Evolutionary conservation across 2,113 vertebrate genomes (phyloP).

Genomic region (Heliornis fulica): DNA sequence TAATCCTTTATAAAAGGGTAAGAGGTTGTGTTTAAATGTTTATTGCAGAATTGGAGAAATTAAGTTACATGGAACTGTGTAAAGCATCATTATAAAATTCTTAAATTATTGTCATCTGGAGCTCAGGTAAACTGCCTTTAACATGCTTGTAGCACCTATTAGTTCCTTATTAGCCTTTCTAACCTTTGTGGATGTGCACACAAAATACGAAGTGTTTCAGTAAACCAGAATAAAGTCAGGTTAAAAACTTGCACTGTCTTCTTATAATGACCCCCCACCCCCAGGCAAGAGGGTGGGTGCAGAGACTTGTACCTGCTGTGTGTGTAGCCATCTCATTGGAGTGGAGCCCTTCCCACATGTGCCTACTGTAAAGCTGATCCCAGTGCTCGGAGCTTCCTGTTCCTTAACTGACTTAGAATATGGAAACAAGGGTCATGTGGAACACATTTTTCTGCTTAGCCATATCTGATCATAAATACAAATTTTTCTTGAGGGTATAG

Average conservation of each 20-base stretch:
- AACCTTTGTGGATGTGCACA: not conserved
- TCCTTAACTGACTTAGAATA: fast-evolving
- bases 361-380: not conserved
- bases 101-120: not conserved
- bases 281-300: not conserved
- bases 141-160: not conserved
- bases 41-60: not conserved
- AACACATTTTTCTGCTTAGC: not conserved
- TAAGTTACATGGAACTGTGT: not conserved
- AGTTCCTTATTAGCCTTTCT: not conserved
- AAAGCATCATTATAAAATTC: not conserved
- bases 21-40: not conserved
- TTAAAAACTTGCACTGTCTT: not conserved
- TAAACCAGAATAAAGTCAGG: not conserved
- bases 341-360: not conserved
- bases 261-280: not conserved
- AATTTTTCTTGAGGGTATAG: not conserved
- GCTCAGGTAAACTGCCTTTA: not conserved
- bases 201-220: not conserved
- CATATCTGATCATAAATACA: not conserved
- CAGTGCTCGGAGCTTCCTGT: fast-evolving
- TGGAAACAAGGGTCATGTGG: not conserved
- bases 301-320: not conserved
- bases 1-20: not conserved
- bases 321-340: not conserved